These are phyloP conservation scores for Adineta ricciae DNA, from an alignment of 2,888 invertebrate genomes.

Conservation along the genomic window DNA sequence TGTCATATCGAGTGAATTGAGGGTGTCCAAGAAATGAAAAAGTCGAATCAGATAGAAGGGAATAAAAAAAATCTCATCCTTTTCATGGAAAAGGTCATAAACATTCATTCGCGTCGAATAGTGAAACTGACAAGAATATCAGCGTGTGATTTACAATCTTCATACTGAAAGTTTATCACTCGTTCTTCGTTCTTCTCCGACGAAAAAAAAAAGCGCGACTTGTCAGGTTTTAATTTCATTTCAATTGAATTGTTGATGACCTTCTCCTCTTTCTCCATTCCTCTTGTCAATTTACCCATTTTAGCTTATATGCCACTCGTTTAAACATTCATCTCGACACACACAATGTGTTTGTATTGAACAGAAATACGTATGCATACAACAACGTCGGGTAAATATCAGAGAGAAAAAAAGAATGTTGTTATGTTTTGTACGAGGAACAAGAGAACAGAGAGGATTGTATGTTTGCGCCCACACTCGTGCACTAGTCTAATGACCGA, in stretches of 20 bases:
- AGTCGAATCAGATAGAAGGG: background rate
- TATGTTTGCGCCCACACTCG: conserved; percentile 1
- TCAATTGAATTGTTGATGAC: background rate
- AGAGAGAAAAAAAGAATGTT: background rate
- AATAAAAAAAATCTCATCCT: background rate
- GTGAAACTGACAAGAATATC: background rate
- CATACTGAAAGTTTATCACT: background rate
- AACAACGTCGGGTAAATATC: background rate
- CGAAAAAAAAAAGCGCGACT: background rate
- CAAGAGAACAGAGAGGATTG: conserved; percentile 1
- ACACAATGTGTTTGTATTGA: background rate
- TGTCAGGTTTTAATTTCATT: background rate
- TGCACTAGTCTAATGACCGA: conserved; percentile 9
- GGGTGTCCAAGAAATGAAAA: background rate
- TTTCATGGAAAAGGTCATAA: background rate
- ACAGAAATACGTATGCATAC: background rate
- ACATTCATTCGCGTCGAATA: background rate
- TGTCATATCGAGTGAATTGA: background rate
- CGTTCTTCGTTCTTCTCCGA: background rate
- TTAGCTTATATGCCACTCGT: background rate
- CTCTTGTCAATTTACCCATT: background rate
- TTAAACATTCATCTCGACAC: background rate
- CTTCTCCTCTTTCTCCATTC: background rate
- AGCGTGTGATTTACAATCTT: background rate
- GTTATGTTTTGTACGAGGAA: conserved; percentile 4